A percentile compares a stretch with the other conserved stretches of the same genome.
phyloP scores from a whole-genome alignment of 2,888 invertebrate genomes.

The Chromoteleia sp. region DNA sequence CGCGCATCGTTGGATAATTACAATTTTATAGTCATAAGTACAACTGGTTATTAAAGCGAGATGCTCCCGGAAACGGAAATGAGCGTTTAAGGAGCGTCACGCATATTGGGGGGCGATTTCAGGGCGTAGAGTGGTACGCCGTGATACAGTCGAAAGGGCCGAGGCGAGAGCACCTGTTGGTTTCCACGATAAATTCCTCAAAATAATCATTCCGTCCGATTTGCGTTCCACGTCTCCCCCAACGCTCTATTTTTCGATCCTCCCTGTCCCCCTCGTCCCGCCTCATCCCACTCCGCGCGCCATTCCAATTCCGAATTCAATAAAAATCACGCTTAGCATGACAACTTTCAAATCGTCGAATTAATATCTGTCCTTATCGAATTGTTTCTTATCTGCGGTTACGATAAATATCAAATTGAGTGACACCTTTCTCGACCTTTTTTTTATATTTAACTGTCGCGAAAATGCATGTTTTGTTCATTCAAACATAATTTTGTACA shows the following conservation, averaged over 20 bases:
- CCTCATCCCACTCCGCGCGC: background rate
- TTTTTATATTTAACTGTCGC: constrained; percentile 22
- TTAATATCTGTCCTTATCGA: constrained; percentile 68
- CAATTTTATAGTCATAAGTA: constrained; percentile 65
- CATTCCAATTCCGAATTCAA: constrained; percentile 61
- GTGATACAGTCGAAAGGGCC: constrained; percentile 75
- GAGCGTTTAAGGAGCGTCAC: constrained; percentile 79
- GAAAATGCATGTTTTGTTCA: constrained; percentile 10
- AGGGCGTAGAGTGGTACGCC: constrained; percentile 73
- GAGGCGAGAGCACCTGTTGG: constrained; percentile 74
- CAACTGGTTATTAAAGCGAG: constrained; percentile 66
- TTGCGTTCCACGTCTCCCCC: constrained; percentile 57
- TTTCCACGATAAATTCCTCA: constrained; percentile 81
- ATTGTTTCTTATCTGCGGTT: constrained; percentile 61
- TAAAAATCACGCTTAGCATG: constrained; percentile 68
- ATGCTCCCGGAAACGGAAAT: constrained; percentile 76
- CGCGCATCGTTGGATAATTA: constrained; percentile 33
- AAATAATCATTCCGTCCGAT: constrained; percentile 69
- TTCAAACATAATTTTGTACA: too few relatives aligned
- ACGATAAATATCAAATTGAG: constrained; percentile 52
- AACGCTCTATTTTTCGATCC: constrained; percentile 61
- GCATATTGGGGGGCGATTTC: constrained; percentile 75
- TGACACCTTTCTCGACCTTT: constrained; percentile 51
- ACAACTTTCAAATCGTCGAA: constrained; percentile 67
- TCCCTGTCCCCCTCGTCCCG: background rate